Evolutionary conservation across 2,888 invertebrate genomes (phyloP).

Genomic region (Lochmaea capreae): DNA sequence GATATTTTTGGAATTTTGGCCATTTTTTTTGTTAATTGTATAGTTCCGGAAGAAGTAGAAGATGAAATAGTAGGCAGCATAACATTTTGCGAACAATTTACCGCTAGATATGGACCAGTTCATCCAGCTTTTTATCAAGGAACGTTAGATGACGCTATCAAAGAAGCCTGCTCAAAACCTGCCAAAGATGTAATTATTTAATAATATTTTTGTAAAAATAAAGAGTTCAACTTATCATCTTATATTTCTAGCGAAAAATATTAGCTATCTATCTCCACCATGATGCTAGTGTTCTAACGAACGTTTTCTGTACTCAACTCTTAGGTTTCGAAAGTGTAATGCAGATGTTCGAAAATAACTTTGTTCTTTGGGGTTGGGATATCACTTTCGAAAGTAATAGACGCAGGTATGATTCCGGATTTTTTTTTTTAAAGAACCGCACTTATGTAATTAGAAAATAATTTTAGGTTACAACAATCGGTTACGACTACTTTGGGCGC

Average conservation of each 20-base stretch:
- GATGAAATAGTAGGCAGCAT: conserved; percentile 88
- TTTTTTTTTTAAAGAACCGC: background rate
- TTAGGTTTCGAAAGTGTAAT: conserved; percentile 92
- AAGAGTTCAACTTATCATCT: background rate
- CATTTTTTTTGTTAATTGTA: conserved; percentile 42
- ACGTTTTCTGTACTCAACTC: conserved; percentile 97
- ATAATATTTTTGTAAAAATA: conserved; percentile 9
- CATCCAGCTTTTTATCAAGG: conserved; percentile 94
- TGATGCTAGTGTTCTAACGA: conserved; percentile 92
- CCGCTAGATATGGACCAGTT: conserved; percentile 85
- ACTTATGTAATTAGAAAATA: background rate
- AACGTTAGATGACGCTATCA: conserved; percentile 89
- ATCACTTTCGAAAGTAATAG: conserved; percentile 90
- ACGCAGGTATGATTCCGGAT: conserved; percentile 65
- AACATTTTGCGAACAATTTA: conserved; percentile 89
- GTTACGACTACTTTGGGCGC: conserved; percentile 83
- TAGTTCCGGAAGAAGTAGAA: conserved; percentile 88
- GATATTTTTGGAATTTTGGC: background rate
- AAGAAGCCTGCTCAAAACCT: conserved; percentile 88
- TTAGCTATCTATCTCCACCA: conserved; percentile 97
- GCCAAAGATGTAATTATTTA: conserved; percentile 82
- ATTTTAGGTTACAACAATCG: conserved; percentile 73
- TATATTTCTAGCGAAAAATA: conserved; percentile 81
- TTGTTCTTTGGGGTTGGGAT: conserved; percentile 98
- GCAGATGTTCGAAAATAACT: conserved; percentile 89